Evolutionary conservation across 2,888 invertebrate genomes (phyloP).

Genomic region (Isotomurus palustris): DNA sequence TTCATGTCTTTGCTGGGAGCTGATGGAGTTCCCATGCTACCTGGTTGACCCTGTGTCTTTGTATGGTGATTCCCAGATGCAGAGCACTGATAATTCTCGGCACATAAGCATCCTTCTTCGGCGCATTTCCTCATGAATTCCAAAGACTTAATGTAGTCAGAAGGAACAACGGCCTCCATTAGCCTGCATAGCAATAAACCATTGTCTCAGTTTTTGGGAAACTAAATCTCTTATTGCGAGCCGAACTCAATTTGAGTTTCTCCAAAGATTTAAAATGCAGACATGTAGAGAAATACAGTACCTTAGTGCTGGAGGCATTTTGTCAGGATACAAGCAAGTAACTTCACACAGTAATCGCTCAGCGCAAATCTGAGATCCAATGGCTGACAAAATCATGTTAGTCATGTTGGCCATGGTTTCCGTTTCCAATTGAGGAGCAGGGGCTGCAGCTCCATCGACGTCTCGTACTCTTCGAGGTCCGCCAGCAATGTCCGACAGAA

Average conservation of each 20-base stretch:
- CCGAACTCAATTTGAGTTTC: not conserved
- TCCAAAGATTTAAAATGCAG: not conserved
- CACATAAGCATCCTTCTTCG: conserved; percentile 15
- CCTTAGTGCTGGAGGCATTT: conserved; percentile 23
- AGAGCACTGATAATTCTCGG: conserved; percentile 18
- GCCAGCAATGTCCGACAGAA: conserved; percentile 26
- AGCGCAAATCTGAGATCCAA: conserved; percentile 37
- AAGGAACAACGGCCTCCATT: conserved; percentile 24
- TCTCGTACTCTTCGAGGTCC: not conserved
- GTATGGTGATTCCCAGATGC: conserved; percentile 9
- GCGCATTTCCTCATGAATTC: conserved; percentile 20
- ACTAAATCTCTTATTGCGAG: not conserved
- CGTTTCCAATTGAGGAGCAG: conserved; percentile 31
- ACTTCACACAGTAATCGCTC: conserved; percentile 38
- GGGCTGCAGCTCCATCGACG: conserved; percentile 13
- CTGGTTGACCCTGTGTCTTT: conserved; percentile 9
- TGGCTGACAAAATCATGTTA: conserved; percentile 28
- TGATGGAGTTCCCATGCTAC: too few species aligned
- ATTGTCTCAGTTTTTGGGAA: not conserved
- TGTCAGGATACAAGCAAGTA: conserved; percentile 26
- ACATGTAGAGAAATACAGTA: conserved; percentile 8
- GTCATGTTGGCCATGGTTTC: conserved; percentile 31
- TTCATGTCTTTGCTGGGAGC: too few species aligned
- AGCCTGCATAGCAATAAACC: conserved; percentile 8
- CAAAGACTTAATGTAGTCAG: conserved; percentile 21